Percentiles rank a stretch among this genome's conserved stretches.
phyloP scores from a whole-genome alignment of 2,888 invertebrate species.

The Sepioteuthis lessoniana region DNA sequence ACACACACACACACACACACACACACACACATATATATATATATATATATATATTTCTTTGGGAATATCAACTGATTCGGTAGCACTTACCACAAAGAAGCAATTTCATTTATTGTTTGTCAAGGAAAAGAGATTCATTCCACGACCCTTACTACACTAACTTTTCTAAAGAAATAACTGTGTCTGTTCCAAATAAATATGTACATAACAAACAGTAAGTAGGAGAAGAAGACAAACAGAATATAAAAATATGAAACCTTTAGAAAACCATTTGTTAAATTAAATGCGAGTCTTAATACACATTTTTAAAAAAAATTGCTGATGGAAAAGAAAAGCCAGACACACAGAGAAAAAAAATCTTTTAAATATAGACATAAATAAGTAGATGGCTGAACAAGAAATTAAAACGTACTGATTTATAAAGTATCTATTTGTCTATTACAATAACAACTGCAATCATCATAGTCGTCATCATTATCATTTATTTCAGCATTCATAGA shows the following conservation, averaged over 20 bases:
- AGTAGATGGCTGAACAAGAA: background rate
- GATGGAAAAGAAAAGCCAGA: background rate
- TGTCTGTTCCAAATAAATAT: background rate
- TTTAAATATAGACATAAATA: background rate
- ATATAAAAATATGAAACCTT: background rate
- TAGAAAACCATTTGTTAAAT: conserved; percentile 1
- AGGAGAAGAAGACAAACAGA: background rate
- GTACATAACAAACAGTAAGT: background rate
- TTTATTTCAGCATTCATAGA: too few relatives aligned
- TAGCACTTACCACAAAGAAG: background rate
- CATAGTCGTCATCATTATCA: too few relatives aligned
- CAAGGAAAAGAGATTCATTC: background rate
- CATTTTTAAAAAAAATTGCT: background rate
- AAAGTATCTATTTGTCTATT: background rate
- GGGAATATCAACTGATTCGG: background rate
- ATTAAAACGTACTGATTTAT: background rate
- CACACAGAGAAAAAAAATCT: background rate
- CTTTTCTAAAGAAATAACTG: background rate
- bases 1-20: background rate
- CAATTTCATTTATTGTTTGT: conserved; percentile 20
- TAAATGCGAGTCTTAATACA: background rate
- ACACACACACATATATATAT: background rate
- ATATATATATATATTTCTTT: background rate
- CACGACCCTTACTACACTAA: conserved; percentile 10
- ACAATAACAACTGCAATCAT: background rate